Percentiles rank a stretch among this genome's conserved stretches.
These are phyloP conservation scores for Colossoma macropomum DNA, from an alignment of 2,113 vertebrate genomes.

Conservation along the genomic window DNA sequence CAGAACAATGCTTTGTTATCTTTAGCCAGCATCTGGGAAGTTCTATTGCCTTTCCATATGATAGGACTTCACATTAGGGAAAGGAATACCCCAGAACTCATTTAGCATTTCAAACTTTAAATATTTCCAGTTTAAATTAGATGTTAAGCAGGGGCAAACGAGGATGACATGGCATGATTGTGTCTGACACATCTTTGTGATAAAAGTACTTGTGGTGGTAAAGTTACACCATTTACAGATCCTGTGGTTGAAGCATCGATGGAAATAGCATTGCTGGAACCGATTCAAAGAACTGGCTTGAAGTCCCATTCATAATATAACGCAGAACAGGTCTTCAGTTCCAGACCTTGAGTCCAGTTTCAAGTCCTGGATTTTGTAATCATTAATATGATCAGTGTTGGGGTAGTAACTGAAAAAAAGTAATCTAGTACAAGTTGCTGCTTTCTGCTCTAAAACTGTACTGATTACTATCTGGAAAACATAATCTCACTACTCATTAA, in stretches of 20 bases:
- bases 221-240: conserved; percentile 27
- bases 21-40: conserved; percentile 36
- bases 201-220: conserved; percentile 2
- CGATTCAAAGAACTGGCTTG: background rate
- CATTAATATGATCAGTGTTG: background rate
- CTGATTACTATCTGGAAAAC: background rate
- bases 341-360: background rate
- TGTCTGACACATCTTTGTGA: conserved; percentile 29
- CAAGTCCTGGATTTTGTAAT: background rate
- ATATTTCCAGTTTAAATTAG: background rate
- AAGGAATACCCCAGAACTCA: background rate
- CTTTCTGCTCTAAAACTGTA: background rate
- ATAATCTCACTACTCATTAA: background rate
- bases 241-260: background rate
- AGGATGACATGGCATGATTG: conserved; percentile 20
- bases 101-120: background rate
- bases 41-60: conserved; percentile 19
- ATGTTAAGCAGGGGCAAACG: background rate
- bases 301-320: background rate
- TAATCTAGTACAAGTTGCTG: background rate
- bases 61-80: conserved; percentile 36
- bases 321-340: background rate
- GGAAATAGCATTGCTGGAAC: background rate
- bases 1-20: conserved; percentile 19
- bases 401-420: background rate